Evolutionary conservation across 1,140 invertebrate genomes (phyloP).

Genomic region (Leptopilina boulardi): DNA sequence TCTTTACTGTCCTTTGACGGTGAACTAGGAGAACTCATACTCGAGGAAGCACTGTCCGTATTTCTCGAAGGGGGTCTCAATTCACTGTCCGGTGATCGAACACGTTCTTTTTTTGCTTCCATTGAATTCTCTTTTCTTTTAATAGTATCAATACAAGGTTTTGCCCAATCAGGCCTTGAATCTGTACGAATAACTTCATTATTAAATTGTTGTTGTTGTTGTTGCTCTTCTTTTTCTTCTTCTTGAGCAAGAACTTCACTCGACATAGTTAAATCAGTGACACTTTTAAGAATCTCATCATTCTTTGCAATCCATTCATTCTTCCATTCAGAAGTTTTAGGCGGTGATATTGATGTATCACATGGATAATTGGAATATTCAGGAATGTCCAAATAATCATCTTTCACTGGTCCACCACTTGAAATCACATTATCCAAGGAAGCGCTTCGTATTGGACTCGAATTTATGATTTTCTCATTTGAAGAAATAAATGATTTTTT

Average conservation of each 20-base stretch:
- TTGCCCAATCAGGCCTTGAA: slow-evolving; percentile 69
- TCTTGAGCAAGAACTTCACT: slow-evolving; percentile 52
- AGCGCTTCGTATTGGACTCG: slow-evolving; percentile 59
- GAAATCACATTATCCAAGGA: slow-evolving; percentile 62
- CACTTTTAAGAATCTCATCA: slow-evolving; percentile 68
- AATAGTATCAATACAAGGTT: slow-evolving; percentile 60
- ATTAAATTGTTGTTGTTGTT: too few relatives aligned
- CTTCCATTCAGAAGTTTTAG: slow-evolving; percentile 71
- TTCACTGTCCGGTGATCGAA: slow-evolving; percentile 65
- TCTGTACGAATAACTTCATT: slow-evolving; percentile 57
- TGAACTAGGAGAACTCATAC: slow-evolving; percentile 72
- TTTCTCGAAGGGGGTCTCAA: slow-evolving; percentile 66
- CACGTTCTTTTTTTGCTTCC: slow-evolving; percentile 50
- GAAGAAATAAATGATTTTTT: slow-evolving; percentile 54
- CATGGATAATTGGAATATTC: slow-evolving; percentile 64
- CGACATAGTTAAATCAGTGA: slow-evolving; percentile 58
- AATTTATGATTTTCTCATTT: slow-evolving; percentile 52
- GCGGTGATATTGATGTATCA: slow-evolving; percentile 63
- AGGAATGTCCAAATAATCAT: slow-evolving; percentile 59
- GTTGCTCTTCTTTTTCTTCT: too few relatives aligned
- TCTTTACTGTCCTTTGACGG: slow-evolving; percentile 72
- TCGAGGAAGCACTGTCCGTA: slow-evolving; percentile 71
- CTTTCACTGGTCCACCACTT: slow-evolving; percentile 51
- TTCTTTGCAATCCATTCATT: slow-evolving; percentile 72
- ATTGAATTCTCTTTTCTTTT: slow-evolving; percentile 62